Percentiles rank a stretch among this genome's conserved stretches.
Conservation (phyloP, 1,140 invertebrate genomes). For the Drosophila grimshawi region DNA sequence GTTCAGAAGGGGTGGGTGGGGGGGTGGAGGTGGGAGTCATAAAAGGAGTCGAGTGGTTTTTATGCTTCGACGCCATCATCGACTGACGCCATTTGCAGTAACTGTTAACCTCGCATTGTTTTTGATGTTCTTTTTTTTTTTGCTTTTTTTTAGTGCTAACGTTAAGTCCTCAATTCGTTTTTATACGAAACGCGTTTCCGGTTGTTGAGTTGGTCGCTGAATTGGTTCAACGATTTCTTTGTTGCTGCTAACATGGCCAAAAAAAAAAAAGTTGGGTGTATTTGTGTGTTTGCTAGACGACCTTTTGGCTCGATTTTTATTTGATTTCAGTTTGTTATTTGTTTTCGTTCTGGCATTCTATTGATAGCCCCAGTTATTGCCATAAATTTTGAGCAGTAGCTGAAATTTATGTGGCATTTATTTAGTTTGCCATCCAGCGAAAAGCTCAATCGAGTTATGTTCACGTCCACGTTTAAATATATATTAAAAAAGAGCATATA, state of each 20-base stretch:
- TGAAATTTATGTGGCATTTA: constrained; percentile 73
- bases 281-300: constrained; percentile 9
- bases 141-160: constrained; percentile 70
- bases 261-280: background rate
- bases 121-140: constrained; percentile 26
- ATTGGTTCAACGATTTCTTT: constrained; percentile 83
- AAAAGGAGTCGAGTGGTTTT: constrained; percentile 75
- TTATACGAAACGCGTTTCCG: constrained; percentile 82
- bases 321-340: constrained; percentile 58
- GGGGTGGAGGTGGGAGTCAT: constrained; percentile 41
- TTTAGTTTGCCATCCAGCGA: constrained; percentile 57
- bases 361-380: constrained; percentile 34
- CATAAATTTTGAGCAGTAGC: constrained; percentile 43
- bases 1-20: background rate
- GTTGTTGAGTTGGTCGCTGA: constrained; percentile 83
- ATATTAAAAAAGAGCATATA: background rate
- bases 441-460: constrained; percentile 48
- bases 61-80: constrained; percentile 79
- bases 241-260: constrained; percentile 45
- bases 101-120: constrained; percentile 28
- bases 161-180: constrained; percentile 82
- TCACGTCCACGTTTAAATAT: background rate
- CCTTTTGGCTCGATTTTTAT: constrained; percentile 42
- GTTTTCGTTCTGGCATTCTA: constrained; percentile 55
- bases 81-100: constrained; percentile 73